Percentiles rank a stretch among this genome's conserved stretches.
Conservation (phyloP, 1,140 invertebrate genomes). For the Leptopilina clavipes region DNA sequence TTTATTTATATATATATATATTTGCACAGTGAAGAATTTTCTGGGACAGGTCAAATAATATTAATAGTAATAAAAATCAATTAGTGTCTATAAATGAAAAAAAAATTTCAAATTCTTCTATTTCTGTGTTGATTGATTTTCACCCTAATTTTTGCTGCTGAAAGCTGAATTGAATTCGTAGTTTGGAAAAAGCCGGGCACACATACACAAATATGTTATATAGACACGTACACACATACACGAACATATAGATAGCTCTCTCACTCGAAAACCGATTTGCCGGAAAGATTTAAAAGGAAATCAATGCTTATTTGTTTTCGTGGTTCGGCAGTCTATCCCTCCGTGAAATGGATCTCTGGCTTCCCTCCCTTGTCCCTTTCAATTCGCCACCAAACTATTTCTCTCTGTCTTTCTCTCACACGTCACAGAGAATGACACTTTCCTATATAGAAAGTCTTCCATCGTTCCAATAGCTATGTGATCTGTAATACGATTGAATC, state of each 20-base stretch:
- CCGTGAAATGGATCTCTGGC: conserved; percentile 48
- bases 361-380: not conserved
- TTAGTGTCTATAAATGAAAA: not conserved
- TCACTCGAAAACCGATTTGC: conserved; percentile 32
- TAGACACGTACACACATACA: not conserved
- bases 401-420: conserved; percentile 20
- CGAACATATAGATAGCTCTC: not conserved
- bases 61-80: not conserved
- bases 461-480: conserved; percentile 34
- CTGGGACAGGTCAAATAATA: too few relatives aligned
- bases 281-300: conserved; percentile 49
- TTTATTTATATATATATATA: too few relatives aligned
- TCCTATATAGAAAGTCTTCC: conserved; percentile 37
- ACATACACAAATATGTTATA: too few relatives aligned
- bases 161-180: conserved; percentile 24
- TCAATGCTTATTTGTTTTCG: conserved; percentile 53
- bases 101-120: not conserved
- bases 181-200: conserved; percentile 1
- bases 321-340: conserved; percentile 45
- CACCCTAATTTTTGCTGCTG: not conserved
- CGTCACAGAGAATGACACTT: conserved; percentile 45
- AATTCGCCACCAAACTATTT: not conserved
- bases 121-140: not conserved
- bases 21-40: too few relatives aligned
- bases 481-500: conserved; percentile 45